Evolutionary conservation across 2,888 invertebrate genomes (phyloP).

Genomic region (Eubasilissa splendida): DNA sequence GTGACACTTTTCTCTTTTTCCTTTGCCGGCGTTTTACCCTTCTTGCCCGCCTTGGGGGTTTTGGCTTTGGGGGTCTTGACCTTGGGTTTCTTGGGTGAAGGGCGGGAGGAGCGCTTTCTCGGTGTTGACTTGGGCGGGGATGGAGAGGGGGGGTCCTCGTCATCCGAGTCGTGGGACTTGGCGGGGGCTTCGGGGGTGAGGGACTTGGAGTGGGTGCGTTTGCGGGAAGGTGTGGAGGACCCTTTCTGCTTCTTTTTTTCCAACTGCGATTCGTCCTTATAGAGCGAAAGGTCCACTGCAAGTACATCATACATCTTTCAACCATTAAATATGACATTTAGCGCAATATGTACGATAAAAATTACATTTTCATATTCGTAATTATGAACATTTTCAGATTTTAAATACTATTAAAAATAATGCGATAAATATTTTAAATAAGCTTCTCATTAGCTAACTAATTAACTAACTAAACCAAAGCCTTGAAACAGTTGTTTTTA

Average conservation of each 20-base stretch:
- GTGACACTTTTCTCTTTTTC: slow-evolving; percentile 31
- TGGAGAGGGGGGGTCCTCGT: slow-evolving; percentile 23
- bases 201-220: slow-evolving; percentile 63
- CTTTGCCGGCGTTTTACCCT: slow-evolving; percentile 63
- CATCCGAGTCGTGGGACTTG: slow-evolving; percentile 39
- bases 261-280: slow-evolving; percentile 87
- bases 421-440: too few species aligned
- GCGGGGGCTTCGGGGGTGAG: slow-evolving; percentile 61
- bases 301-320: slow-evolving; percentile 48
- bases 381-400: too few species aligned
- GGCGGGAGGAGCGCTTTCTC: slow-evolving; percentile 7
- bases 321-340: slow-evolving; percentile 49
- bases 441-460: too few species aligned
- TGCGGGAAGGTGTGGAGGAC: slow-evolving; percentile 62
- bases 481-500: too few species aligned
- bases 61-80: slow-evolving; percentile 56
- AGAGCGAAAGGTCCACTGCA: slow-evolving; percentile 87
- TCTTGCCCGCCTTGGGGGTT: slow-evolving; percentile 60
- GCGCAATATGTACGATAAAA: too few species aligned
- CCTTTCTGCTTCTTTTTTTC: slow-evolving; percentile 72
- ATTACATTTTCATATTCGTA: too few species aligned
- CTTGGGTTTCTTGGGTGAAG: slow-evolving; percentile 42
- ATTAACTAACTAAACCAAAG: too few species aligned
- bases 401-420: too few species aligned
- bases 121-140: slow-evolving; percentile 19